These are phyloP conservation scores for Peromyscus leucopus DNA, from an alignment of 2,113 vertebrate genomes.

Conservation along the genomic window DNA sequence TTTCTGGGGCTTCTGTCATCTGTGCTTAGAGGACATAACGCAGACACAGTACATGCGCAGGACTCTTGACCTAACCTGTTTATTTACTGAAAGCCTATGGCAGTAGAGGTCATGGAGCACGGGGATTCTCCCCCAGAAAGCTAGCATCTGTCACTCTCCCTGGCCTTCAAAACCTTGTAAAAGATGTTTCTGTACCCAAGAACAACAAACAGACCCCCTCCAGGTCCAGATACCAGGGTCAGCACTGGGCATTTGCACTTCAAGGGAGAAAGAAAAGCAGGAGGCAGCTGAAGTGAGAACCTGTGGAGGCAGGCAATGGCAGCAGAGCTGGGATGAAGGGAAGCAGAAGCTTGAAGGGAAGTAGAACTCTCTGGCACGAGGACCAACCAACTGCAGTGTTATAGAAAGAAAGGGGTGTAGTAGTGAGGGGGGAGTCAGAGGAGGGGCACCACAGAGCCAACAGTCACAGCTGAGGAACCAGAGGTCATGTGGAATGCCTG, in stretches of 20 bases:
- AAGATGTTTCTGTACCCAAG: conserved; percentile 21
- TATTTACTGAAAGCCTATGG: conserved; percentile 58
- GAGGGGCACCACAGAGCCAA: not conserved
- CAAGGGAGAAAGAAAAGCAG: not conserved
- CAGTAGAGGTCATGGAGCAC: not conserved
- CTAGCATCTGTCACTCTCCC: conserved; percentile 69
- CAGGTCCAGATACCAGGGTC: not conserved
- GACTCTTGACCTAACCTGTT: conserved; percentile 66
- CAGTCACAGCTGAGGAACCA: not conserved
- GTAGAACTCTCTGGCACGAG: not conserved
- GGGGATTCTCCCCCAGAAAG: conserved; percentile 49
- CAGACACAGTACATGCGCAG: conserved; percentile 6
- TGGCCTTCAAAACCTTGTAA: conserved; percentile 48
- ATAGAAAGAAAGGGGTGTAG: not conserved
- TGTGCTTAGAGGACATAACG: not conserved
- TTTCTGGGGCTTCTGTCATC: not conserved
- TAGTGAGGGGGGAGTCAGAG: too few relatives aligned
- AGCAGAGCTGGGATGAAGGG: not conserved
- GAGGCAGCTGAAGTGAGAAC: not conserved
- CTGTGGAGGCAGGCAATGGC: not conserved
- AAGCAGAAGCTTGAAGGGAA: not conserved
- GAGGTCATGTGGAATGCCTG: not conserved
- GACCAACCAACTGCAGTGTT: not conserved
- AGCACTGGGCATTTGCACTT: conserved; percentile 8
- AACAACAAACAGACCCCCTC: conserved; percentile 64